phyloP scores from a whole-genome alignment of 2,888 invertebrate genomes.

The Acheta domesticus region DNA sequence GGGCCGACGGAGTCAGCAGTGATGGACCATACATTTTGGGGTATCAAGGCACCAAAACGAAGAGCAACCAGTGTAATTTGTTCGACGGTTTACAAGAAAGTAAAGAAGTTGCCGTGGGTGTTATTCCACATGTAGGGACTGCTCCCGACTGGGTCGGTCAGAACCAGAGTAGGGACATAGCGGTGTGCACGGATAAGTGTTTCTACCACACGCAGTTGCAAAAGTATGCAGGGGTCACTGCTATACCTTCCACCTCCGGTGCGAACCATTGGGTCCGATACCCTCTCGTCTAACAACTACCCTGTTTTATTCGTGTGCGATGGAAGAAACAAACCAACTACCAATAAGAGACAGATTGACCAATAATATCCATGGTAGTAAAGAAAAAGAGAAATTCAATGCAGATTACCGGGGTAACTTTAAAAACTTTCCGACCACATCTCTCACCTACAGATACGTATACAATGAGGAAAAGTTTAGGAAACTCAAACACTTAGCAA shows the following conservation, averaged over 20 bases:
- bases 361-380: background rate
- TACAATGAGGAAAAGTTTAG: background rate
- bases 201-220: conserved; percentile 9
- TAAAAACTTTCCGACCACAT: background rate
- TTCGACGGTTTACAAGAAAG: background rate
- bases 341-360: background rate
- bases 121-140: background rate
- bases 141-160: background rate
- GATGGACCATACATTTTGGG: background rate
- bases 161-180: background rate
- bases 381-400: background rate
- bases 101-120: background rate
- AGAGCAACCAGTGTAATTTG: conserved; percentile 5
- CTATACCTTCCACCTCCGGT: background rate
- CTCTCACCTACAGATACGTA: background rate
- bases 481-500: background rate
- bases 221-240: background rate
- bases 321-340: background rate
- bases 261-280: background rate
- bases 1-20: background rate
- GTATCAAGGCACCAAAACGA: background rate
- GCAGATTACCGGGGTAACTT: background rate
- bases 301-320: background rate
- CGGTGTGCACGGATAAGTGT: background rate
- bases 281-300: background rate